Base-by-base conservation (phyloP, 2,797 vertebrate genomes). In the Caiman crocodilus region DNA sequence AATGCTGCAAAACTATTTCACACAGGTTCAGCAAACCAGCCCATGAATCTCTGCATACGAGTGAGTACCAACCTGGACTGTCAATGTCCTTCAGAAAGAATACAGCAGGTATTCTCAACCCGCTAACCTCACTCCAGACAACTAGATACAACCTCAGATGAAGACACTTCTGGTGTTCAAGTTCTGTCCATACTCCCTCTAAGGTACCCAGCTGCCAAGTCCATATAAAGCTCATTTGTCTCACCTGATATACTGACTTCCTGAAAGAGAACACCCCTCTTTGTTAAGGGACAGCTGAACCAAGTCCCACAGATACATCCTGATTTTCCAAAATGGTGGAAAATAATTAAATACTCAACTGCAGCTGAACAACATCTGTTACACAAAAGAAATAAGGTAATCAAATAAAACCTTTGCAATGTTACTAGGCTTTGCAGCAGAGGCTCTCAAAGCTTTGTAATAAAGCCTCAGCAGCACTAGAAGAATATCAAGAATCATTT, bases 371-470 rank as follows among this genome's bases (percentile, higher is more conserved):
- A 61, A 35, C 23, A 50, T 35, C 59, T 50, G 32, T 61, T 25
- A 79, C 23, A 7, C 21, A 4, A 42, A 18, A 12, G n/a, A 14
- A 60, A 42, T 42, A 50, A 91, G 10, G 3, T 69, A 84, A 60
- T 32, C 9, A n/a, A n/a, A 88, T 55, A 84, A 64, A 77, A 30
- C 14, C 79, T 91, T 58, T 80, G 28, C 59, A 50, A 20, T 69
- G 87, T 60, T 79, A 26, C 59, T 79, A 50, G 17, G 55, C 14
- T 42, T 77, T 92, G 71, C 35, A n/a, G 30, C 50, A 84, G 59
- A 32, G 60, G 42, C 69, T 71, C 30, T 4, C 5, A 1, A 1
- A 82, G 14, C 16, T 16, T 0, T 0, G 61, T 15, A 35, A 28
- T 35, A 10, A 89, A 78, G n/a, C 35, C 58, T 59, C n/a, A 55